Evolutionary conservation across 2,797 vertebrate species (phyloP), one percentile per base, ranked within the genome.

Genomic region (Antennarius maculatus): DNA sequence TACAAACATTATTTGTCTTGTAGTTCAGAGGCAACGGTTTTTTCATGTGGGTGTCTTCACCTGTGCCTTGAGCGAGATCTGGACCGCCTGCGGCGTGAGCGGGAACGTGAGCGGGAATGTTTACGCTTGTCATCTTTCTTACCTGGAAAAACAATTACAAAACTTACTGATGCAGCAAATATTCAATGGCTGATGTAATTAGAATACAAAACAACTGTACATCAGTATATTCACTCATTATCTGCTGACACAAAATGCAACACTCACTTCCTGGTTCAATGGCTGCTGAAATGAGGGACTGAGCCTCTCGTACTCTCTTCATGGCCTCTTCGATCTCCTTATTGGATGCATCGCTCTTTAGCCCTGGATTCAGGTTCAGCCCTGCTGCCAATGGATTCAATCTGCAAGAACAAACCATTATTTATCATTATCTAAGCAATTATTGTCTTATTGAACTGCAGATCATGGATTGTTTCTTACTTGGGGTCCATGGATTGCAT

Each of bases 241-340:
- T 6, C 29, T 10, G 28, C 12, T 54, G 42, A 43, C 42, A 43
- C 3, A 5, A 56, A 31, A 16, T 0, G 0, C 6, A 48, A 28
- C 34, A 91, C 93, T 92, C 74, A 94, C 94, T 94, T 95, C 98
- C 97, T 82, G 98, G 97, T 89, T 99, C 97, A 29, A 99, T 99
- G 71, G 97, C 98, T 71, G 97, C 98, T 86, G 97, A 99, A 75
- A 99, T 99, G 71, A 99, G 79, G 4, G 98, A 99, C 88, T 99
- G 98, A 63, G 98, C 97, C 89, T 99, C 98, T 78, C 97, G 82
- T 54, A 99, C 98, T 88, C 97, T 94, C 87, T 99, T 99, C 98
- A 99, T 99, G n/a, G 98, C 97, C 86, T 99, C 98, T 91, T 99
- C 97, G 18, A 99, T 99, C 90, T 99, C 98, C 90, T 99, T 99